Evolutionary conservation across 2,888 invertebrate species (phyloP).

Genomic region (Molanna angustata): DNA sequence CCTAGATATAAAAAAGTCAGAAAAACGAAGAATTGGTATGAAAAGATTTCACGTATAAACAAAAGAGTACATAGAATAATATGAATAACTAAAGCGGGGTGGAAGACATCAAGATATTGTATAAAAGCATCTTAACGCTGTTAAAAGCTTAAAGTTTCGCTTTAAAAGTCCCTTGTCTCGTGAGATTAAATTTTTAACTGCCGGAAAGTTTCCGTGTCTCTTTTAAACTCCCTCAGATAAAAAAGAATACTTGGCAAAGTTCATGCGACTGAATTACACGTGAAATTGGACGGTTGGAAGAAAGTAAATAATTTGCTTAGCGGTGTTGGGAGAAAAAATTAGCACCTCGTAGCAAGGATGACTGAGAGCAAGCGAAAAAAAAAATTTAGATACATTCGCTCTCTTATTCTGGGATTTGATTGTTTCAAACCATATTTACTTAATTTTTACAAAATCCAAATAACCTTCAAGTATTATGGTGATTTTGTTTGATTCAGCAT

Average conservation of each 20-base stretch:
- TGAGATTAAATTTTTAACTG: conserved; percentile 33
- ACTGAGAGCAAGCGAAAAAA: too few species aligned
- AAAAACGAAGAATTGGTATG: neutral
- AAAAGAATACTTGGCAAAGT: neutral
- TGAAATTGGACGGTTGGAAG: too few species aligned
- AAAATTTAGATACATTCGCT: too few species aligned
- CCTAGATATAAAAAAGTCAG: too few species aligned
- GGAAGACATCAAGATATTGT: conserved; percentile 29
- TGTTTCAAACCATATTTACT: too few species aligned
- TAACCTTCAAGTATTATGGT: too few species aligned
- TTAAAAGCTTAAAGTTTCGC: conserved; percentile 28
- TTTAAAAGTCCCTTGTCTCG: conserved; percentile 24
- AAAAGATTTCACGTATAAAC: neutral
- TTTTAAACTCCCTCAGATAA: neutral
- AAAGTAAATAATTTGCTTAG: too few species aligned
- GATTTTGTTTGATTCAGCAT: too few species aligned
- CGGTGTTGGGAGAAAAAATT: too few species aligned
- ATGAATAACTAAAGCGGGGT: conserved; percentile 24
- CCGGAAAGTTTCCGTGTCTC: conserved; percentile 22
- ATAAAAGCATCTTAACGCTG: conserved; percentile 31
- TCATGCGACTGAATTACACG: neutral
- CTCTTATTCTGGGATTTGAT: too few species aligned
- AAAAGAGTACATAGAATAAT: conserved; percentile 4
- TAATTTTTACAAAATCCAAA: too few species aligned
- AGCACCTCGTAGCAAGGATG: too few species aligned